Conservation (phyloP, 2,888 invertebrate species). For the Ormia ochracea region DNA sequence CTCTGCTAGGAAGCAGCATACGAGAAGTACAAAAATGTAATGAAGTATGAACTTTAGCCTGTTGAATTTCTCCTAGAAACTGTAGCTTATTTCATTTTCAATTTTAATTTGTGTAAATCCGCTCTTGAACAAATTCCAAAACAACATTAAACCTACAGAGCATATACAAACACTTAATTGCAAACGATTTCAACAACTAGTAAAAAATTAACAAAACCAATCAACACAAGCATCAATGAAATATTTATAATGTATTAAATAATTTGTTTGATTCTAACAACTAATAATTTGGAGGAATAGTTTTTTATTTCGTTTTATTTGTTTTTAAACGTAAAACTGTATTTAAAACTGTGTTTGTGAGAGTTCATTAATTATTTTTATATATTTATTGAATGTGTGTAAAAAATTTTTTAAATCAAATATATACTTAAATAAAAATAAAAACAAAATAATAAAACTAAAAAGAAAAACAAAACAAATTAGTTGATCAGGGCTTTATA, state of each 20-base stretch:
- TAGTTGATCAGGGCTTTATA: slow-evolving; percentile 76
- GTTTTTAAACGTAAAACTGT: slow-evolving; percentile 59
- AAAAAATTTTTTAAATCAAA: slow-evolving; percentile 19
- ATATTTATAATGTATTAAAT: neutral
- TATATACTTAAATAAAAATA: neutral
- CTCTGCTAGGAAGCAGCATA: too few species aligned
- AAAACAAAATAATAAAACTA: slow-evolving; percentile 11
- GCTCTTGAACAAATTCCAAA: slow-evolving; percentile 3
- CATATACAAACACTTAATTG: slow-evolving; percentile 57
- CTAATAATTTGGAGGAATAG: neutral
- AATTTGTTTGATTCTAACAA: slow-evolving; percentile 8
- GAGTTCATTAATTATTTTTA: slow-evolving; percentile 27
- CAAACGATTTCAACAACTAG: slow-evolving; percentile 8
- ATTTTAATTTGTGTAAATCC: neutral
- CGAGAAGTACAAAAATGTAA: too few species aligned
- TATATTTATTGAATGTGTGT: slow-evolving; percentile 58
- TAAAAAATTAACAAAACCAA: slow-evolving; percentile 2
- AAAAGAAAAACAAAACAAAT: slow-evolving; percentile 67
- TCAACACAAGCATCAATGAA: slow-evolving; percentile 26
- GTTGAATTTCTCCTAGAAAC: too few species aligned
- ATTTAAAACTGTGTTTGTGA: slow-evolving; percentile 61
- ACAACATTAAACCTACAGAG: slow-evolving; percentile 41
- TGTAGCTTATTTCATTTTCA: neutral
- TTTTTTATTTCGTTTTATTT: slow-evolving; percentile 24
- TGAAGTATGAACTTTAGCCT: too few species aligned